phyloP scores from a whole-genome alignment of 2,797 vertebrate genomes.

The Buphagus erythrorhynchus region DNA sequence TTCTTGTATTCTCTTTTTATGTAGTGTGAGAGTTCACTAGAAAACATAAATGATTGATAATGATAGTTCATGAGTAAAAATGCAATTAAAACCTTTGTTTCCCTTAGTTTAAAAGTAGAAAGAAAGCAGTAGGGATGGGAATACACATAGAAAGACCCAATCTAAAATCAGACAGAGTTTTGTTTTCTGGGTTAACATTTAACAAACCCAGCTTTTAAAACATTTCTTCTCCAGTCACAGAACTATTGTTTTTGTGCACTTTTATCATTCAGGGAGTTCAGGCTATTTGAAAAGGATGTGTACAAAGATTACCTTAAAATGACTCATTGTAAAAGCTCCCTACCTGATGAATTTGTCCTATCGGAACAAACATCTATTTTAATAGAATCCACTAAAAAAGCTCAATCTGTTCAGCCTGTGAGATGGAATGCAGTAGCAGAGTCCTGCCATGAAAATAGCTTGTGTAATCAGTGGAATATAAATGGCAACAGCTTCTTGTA shows the following conservation, averaged over 20 bases:
- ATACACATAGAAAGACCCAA: not conserved
- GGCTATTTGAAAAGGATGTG: slow-evolving; percentile 39
- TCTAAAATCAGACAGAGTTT: slow-evolving; percentile 49
- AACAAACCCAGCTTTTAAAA: slow-evolving; percentile 13
- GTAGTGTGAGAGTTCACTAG: slow-evolving; percentile 47
- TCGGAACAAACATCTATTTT: slow-evolving; percentile 35
- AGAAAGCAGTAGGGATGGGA: slow-evolving; percentile 7
- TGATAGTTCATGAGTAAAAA: slow-evolving; percentile 54
- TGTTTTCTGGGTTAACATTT: slow-evolving; percentile 39
- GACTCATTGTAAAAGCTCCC: slow-evolving; percentile 41
- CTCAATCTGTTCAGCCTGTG: slow-evolving; percentile 51
- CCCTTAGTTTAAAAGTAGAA: slow-evolving; percentile 15
- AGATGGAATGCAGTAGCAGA: slow-evolving; percentile 66
- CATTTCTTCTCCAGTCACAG: slow-evolving; percentile 2
- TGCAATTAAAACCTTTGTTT: slow-evolving; percentile 63
- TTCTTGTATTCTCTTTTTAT: slow-evolving; percentile 71
- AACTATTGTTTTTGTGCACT: slow-evolving; percentile 21
- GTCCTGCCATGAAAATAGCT: slow-evolving; percentile 79
- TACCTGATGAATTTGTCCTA: slow-evolving; percentile 34
- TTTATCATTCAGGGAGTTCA: slow-evolving; percentile 16
- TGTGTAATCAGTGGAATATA: slow-evolving; percentile 77
- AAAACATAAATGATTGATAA: slow-evolving; percentile 66
- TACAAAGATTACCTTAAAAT: slow-evolving; percentile 51
- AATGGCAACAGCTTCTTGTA: slow-evolving; percentile 63
- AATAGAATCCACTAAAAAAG: slow-evolving; percentile 75